Base-by-base conservation (phyloP, 2,113 vertebrate genomes). In the Carettochelys insculpta region DNA sequence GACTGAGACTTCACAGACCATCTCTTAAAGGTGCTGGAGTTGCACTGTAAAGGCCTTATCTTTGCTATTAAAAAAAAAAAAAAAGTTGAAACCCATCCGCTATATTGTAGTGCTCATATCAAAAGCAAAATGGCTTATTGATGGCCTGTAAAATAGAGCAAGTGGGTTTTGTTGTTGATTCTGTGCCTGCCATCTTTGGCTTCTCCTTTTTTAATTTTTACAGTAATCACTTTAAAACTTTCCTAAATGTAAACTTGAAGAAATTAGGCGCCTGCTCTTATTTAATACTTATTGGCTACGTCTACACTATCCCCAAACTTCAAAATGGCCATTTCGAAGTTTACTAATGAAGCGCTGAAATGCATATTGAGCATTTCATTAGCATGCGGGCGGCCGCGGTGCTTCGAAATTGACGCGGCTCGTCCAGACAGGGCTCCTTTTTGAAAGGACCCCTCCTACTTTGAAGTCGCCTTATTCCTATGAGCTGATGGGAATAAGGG, bases 201-300 rank as follows among this genome's bases (percentile, higher is more conserved):
- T 16, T 68, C n/a, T 68, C 19, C 61, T n/a, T 22, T 68, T 68
- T 38, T 68, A 22, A 9, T 22, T 68, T 68, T 68, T 38, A 38
- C 17, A 19, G 61, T 22, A 68, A 38, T 68, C 9, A 11, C n/a
- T 68, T 68, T 38, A 38, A 68, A 38, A n/a, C n/a, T 68, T 68
- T 38, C 61, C n/a, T 5, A 9, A n/a, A 38, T 22, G 20, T 68
- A 68, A 68, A 38, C n/a, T 38, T 11, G 8, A 8, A 68, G 61
- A 38, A 68, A 68, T n/a, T 38, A 38, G 17, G 20, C 38, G 22
- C 34, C n/a, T 1, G 5, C 65, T 3, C 52, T 87, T 68, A 7
- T 1, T 0, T 76, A 41, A 19, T 78, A 1, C 2, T 6, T 1
- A 43, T 45, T n/a, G n/a, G n/a, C n/a, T n/a, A n/a, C n/a, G n/a